Conservation (phyloP, 2,797 vertebrate genomes). For the Microctenopoma lineatum region DNA sequence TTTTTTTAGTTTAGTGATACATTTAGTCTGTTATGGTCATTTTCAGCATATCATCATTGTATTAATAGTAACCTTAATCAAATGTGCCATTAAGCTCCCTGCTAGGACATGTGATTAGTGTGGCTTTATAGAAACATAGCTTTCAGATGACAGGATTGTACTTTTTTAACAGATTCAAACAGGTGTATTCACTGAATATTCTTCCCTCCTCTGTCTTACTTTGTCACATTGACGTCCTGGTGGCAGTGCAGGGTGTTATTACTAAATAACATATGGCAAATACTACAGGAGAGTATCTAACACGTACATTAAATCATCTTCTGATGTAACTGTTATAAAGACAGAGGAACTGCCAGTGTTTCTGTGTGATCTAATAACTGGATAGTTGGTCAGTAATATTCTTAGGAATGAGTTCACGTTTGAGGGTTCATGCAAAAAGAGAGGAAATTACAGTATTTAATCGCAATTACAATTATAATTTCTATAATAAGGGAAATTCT, state of each 20-base stretch:
- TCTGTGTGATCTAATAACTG: background rate
- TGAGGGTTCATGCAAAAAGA: background rate
- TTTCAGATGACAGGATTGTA: too few relatives aligned
- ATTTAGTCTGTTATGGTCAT: too few relatives aligned
- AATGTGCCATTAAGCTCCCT: too few relatives aligned
- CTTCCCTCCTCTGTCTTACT: background rate
- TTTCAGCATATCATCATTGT: too few relatives aligned
- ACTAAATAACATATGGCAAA: background rate
- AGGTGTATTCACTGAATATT: too few relatives aligned
- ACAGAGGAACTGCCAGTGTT: background rate
- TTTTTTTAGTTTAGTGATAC: too few relatives aligned
- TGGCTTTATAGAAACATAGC: too few relatives aligned
- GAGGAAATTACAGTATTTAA: background rate
- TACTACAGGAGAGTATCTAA: background rate
- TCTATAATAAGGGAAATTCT: slow-evolving; percentile 13
- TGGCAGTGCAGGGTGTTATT: background rate
- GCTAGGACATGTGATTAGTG: too few relatives aligned
- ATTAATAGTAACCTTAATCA: too few relatives aligned
- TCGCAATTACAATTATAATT: background rate
- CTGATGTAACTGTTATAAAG: background rate
- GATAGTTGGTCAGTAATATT: background rate
- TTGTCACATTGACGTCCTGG: background rate
- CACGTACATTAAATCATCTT: background rate
- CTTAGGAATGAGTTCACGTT: background rate
- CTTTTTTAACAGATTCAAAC: too few relatives aligned